Evolutionary conservation across 2,888 invertebrate species (phyloP).

Genomic region (Nymphalis polychloros): DNA sequence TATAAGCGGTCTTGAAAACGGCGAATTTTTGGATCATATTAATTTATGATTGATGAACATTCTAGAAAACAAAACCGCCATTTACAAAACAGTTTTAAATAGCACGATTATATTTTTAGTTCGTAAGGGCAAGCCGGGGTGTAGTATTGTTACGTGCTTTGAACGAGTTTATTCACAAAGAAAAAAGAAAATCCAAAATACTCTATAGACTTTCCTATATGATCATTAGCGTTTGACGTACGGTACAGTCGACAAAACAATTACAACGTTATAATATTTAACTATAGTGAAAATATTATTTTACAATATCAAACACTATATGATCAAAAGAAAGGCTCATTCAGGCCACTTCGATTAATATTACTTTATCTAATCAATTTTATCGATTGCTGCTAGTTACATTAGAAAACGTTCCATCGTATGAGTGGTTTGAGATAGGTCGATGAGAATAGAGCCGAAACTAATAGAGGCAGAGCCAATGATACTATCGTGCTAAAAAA

Average conservation of each 20-base stretch:
- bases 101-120: constrained; percentile 11
- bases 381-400: not conserved
- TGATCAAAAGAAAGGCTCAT: constrained; percentile 12
- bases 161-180: constrained; percentile 27
- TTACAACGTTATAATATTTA: not conserved
- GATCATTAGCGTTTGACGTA: constrained; percentile 1
- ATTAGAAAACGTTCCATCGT: too few relatives aligned
- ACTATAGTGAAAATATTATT: not conserved
- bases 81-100: constrained; percentile 18
- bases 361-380: not conserved
- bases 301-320: not conserved
- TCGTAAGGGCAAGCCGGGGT: constrained; percentile 20
- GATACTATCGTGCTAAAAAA: too few relatives aligned
- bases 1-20: constrained; percentile 25
- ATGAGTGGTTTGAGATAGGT: too few relatives aligned
- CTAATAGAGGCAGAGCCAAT: too few relatives aligned
- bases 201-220: constrained; percentile 1
- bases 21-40: not conserved
- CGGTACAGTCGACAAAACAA: too few relatives aligned
- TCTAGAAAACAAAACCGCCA: not conserved
- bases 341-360: constrained; percentile 1
- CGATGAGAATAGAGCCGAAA: too few relatives aligned
- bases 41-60: not conserved
- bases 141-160: constrained; percentile 21
- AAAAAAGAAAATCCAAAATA: constrained; percentile 12